Percentiles rank a stretch among this genome's conserved stretches.
phyloP scores from a whole-genome alignment of 2,113 vertebrate genomes.

The Rhombomys opimus region DNA sequence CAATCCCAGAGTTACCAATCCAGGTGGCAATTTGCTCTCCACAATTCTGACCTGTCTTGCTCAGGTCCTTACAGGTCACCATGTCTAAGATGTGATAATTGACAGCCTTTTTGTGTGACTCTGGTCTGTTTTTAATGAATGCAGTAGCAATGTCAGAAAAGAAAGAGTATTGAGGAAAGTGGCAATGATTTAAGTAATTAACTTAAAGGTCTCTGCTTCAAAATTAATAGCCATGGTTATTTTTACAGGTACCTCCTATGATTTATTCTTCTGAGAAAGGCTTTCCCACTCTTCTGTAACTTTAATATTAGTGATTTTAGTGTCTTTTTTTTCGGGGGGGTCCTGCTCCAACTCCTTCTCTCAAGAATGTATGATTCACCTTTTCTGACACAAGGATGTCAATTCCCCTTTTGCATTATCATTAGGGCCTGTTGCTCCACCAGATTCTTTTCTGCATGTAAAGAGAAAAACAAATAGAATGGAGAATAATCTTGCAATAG shows the following conservation, averaged over 20 bases:
- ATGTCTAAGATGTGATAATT: accelerated
- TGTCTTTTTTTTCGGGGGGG: background rate
- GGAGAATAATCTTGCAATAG: slow-evolving; percentile 14
- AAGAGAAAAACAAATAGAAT: slow-evolving; percentile 39
- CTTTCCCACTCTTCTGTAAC: background rate
- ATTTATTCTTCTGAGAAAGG: background rate
- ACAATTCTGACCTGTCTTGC: background rate
- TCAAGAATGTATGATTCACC: background rate
- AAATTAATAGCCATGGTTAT: slow-evolving; percentile 36
- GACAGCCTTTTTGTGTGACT: background rate
- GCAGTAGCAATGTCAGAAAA: background rate
- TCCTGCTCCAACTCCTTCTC: background rate
- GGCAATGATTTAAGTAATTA: slow-evolving; percentile 17
- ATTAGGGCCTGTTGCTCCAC: background rate
- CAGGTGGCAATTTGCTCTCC: background rate
- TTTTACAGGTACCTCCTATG: background rate
- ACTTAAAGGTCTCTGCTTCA: background rate
- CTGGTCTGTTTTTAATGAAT: slow-evolving; percentile 16
- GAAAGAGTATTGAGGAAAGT: background rate
- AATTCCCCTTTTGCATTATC: background rate
- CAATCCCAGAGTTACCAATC: background rate
- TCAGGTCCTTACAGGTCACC: background rate
- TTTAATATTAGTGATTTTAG: slow-evolving; percentile 7
- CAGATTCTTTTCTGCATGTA: background rate
- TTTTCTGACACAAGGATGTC: background rate